phyloP scores from a whole-genome alignment of 2,888 invertebrate genomes.

The Drosophila stalkeri region DNA sequence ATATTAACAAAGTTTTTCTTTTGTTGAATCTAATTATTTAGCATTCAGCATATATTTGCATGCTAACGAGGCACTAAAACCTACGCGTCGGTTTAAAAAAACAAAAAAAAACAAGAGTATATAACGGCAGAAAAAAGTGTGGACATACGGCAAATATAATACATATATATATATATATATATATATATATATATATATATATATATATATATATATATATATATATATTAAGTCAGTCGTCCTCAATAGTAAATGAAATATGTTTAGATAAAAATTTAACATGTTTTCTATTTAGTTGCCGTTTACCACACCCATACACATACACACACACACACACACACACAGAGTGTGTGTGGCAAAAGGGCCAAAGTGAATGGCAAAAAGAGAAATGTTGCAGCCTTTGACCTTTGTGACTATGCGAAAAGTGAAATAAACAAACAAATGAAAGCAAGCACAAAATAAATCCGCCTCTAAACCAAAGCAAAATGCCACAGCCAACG shows the following conservation, averaged over 20 bases:
- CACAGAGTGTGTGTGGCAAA: constrained; percentile 14
- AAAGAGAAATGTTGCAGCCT: constrained; percentile 60
- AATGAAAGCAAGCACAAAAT: constrained; percentile 69
- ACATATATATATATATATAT: not conserved
- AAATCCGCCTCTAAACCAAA: constrained; percentile 53
- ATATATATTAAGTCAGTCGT: not conserved
- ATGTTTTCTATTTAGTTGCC: not conserved
- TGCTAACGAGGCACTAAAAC: not conserved
- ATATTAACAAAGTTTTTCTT: not conserved
- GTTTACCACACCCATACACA: not conserved
- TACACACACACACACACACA: not conserved
- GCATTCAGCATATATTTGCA: constrained; percentile 5
- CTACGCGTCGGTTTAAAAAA: not conserved
- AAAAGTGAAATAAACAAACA: constrained; percentile 77
- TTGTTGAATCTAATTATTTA: not conserved
- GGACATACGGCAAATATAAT: not conserved
- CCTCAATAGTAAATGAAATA: not conserved
- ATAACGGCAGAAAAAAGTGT: not conserved
- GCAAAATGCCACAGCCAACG: constrained; percentile 38
- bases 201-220: not conserved
- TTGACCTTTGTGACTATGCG: constrained; percentile 64
- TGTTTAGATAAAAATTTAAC: not conserved
- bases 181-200: not conserved
- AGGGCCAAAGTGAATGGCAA: constrained; percentile 32
- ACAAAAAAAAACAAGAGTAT: not conserved